Conservation (phyloP, 2,113 vertebrate genomes). For the Psophia crepitans region DNA sequence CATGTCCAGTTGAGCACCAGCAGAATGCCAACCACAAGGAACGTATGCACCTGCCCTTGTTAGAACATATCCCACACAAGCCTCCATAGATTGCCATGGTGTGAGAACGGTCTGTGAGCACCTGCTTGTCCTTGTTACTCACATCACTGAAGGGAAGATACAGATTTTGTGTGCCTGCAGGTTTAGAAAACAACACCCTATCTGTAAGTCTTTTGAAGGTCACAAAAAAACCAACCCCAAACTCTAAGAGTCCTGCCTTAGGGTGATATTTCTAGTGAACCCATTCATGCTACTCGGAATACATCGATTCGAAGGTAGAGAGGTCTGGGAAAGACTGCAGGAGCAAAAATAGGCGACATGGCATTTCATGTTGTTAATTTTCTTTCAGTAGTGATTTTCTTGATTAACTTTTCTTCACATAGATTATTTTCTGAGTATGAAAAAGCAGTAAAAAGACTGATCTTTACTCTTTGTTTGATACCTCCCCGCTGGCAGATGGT, state of each 20-base stretch:
- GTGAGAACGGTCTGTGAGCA: neutral
- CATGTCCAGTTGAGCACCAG: accelerated
- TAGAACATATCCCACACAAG: no score
- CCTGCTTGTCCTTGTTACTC: neutral
- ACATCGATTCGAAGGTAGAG: accelerated
- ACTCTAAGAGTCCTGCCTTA: neutral
- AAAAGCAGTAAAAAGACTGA: neutral
- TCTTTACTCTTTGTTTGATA: neutral
- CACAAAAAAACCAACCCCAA: neutral
- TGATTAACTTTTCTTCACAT: neutral
- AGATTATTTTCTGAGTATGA: neutral
- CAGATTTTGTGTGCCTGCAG: neutral
- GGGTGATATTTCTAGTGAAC: neutral
- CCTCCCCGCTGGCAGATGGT: neutral
- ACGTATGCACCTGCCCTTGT: neutral
- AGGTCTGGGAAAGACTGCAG: neutral
- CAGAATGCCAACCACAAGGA: neutral
- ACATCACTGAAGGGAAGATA: neutral
- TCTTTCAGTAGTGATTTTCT: neutral
- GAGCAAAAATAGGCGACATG: neutral
- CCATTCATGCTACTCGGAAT: neutral
- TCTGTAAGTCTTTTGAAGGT: neutral
- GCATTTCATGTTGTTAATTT: neutral
- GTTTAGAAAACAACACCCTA: neutral
- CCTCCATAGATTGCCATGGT: neutral